Base-by-base conservation (phyloP, 2,113 vertebrate genomes). In the Anoplopoma fimbria region DNA sequence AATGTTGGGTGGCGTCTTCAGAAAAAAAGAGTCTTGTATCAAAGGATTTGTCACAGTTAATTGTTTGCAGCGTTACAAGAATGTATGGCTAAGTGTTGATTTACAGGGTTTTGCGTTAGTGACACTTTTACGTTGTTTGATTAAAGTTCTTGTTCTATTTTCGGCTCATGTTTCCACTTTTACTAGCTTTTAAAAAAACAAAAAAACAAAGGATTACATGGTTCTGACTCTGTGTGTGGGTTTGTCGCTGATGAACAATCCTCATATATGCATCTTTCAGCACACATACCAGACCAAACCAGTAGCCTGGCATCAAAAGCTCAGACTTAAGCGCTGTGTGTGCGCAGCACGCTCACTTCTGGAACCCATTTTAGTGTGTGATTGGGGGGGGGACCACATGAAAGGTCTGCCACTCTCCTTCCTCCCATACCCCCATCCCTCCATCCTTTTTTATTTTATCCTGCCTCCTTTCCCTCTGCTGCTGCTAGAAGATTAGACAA, bases 241-340 rank as follows among this genome's bases (percentile, higher is more conserved):
- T 21, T 68, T 8, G 58, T 61, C 40, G 9, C 17, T 61, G 69
- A 75, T 73, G 55, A 77, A 36, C 60, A 33, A 21, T 45, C 42
- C 42, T 78, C 57, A 65, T 27, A 65, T 27, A 57, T 83, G 51
- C 31, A 25, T 81, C 60, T 77, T 33, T 49, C 58, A 79, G 72
- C 58, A 55, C 42, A n/a, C 55, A 65, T n/a, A n/a, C 69, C 77
- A 55, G 81, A 74, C 70, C 40, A 76, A 85, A 90, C 89, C 92
- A 93, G 91, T 87, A 92, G 89, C 87, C 77, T 85, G 84, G 79
- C 86, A 91, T 93, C 89, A 93, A 88, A 93, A 84, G 88, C 89
- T 90, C 85, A 88, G 86, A 80, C 29, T 82, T 73, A 91, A 88
- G 87, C 70, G 70, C 61, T 62, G 79, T 81, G 86, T 80, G 79